phyloP scores from a whole-genome alignment of 2,888 invertebrate genomes.

The Hydropsyche betteni region DNA sequence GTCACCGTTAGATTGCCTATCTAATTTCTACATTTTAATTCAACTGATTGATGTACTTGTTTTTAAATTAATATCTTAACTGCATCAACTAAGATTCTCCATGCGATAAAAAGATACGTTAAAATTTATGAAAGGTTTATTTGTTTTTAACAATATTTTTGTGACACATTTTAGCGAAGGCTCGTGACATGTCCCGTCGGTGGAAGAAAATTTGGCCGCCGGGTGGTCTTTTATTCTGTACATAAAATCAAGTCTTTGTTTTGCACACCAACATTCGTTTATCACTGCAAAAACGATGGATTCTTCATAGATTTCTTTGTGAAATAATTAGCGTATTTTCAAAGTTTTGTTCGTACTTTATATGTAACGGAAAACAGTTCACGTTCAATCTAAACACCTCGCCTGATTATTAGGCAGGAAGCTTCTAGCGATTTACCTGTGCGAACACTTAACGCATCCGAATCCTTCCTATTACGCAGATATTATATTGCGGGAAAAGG shows the following conservation, averaged over 20 bases:
- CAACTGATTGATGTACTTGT: too few relatives aligned
- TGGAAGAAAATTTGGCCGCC: conserved; percentile 7
- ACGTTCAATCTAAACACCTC: conserved; percentile 17
- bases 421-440: neutral
- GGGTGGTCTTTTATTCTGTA: conserved; percentile 18
- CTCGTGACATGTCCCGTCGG: conserved; percentile 45
- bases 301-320: too few relatives aligned
- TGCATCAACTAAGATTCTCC: too few relatives aligned
- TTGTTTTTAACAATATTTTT: conserved; percentile 46
- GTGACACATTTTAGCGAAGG: conserved; percentile 43
- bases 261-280: too few relatives aligned
- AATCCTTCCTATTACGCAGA: neutral
- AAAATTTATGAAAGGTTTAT: conserved; percentile 44
- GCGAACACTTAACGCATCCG: conserved; percentile 21
- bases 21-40: too few relatives aligned
- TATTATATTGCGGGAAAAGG: conserved; percentile 7
- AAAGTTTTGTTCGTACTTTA: too few relatives aligned
- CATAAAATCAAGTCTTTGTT: too few relatives aligned
- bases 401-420: conserved; percentile 17
- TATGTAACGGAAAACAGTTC: conserved; percentile 1
- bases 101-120: too few relatives aligned
- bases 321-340: too few relatives aligned
- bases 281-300: too few relatives aligned
- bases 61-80: too few relatives aligned
- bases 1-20: neutral